A percentile compares a stretch with the other conserved stretches of the same genome.
phyloP scores from a whole-genome alignment of 2,113 vertebrate genomes.

The Petrocephalus microphthalmus region DNA sequence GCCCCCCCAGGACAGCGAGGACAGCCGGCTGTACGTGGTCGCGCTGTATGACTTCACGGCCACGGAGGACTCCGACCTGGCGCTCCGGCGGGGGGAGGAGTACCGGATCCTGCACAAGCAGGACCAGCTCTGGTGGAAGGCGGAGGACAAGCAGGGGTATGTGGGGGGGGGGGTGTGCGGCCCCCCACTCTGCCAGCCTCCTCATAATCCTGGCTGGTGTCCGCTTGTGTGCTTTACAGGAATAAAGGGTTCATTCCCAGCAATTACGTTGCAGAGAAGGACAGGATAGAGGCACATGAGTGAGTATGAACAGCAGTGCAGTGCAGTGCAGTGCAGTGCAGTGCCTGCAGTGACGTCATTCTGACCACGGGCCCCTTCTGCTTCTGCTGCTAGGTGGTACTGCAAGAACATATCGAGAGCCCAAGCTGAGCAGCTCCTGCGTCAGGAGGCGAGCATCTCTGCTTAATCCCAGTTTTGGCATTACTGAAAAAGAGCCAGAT shows the following conservation, averaged over 20 bases:
- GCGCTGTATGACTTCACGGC: slow-evolving; percentile 76
- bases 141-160: slow-evolving; percentile 61
- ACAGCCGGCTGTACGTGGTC: slow-evolving; percentile 51
- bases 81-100: slow-evolving; percentile 62
- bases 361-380: not conserved
- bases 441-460: slow-evolving; percentile 63
- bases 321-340: no score
- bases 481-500: not conserved
- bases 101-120: slow-evolving; percentile 72
- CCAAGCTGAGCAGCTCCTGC: slow-evolving; percentile 74
- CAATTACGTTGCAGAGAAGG: slow-evolving; percentile 75
- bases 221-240: no score
- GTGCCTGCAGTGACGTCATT: not conserved
- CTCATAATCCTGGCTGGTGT: no score
- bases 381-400: slow-evolving; percentile 70
- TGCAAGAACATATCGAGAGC: slow-evolving; percentile 75
- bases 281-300: slow-evolving; percentile 69
- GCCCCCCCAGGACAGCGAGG: slow-evolving; percentile 36
- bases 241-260: slow-evolving; percentile 84
- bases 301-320: slow-evolving; percentile 60
- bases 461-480: not conserved
- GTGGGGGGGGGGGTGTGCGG: not conserved
- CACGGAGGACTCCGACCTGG: slow-evolving; percentile 60
- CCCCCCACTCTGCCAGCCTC: no score
- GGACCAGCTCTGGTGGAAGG: slow-evolving; percentile 82